Evolutionary conservation across 2,888 invertebrate species (phyloP), one percentile per base, ranked within the genome.

Genomic region (Oscheius sp.): DNA sequence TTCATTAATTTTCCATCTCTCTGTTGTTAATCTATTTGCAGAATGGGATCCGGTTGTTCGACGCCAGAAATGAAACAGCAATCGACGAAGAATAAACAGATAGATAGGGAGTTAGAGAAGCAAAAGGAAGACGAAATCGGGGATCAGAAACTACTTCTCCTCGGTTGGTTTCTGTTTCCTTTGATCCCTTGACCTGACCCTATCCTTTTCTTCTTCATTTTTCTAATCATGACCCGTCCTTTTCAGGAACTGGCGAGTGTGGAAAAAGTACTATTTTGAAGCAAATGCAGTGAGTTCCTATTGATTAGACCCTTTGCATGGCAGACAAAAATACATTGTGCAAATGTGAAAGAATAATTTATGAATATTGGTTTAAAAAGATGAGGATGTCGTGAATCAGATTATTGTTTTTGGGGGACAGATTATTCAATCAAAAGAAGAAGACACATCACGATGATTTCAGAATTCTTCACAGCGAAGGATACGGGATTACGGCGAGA

Each of bases 181-280:
- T 33, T 17, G 6, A 36, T 17, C 5, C n/a, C n/a, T n/a, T n/a
- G n/a, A n/a, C n/a, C n/a, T n/a, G n/a, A n/a, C n/a, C n/a, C n/a
- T n/a, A n/a, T n/a, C 20, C 5, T 45, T 44, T 38, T 22, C 20
- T 47, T 6, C 22, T 22, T n/a, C n/a, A n/a, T n/a, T n/a, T 24
- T 47, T 47, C 22, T 12, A 47, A 5, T 22, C 3, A 47, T 12
- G 24, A 22, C 20, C n/a, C n/a, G n/a, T n/a, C 20, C 5, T 47
- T 47, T 47, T 45, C 41, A 72, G 78, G 78, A 28, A 72, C 76
- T 14, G 78, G 78, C 24, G 76, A 77, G 56, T 77, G 78, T 56
- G 78, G 78, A 8, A 78, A 78, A 63, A 73, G 73, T 33, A 78
- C 78, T 3, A 72, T 78, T 54, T 59, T 78, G 33, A 78, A 78